Evolutionary conservation across 35 echinoderm and acorn worm genomes (phyloP), one percentile per base, ranked within the genome.

Genomic region (Hemicentrotus pulcherrimus): DNA sequence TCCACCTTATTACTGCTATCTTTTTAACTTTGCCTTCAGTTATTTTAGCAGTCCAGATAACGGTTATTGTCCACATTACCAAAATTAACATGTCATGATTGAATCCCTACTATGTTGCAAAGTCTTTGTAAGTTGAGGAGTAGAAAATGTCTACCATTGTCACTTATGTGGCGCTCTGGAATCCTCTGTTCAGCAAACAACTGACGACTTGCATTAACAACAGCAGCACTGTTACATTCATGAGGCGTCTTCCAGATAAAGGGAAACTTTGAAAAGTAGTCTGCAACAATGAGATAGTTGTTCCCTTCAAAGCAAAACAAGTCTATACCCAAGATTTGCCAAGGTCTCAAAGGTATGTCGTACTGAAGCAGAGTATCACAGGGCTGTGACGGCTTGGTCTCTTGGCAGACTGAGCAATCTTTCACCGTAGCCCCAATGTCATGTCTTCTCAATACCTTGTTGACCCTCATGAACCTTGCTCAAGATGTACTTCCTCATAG

Each of bases 181-280:
- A 97, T 96, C 2, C 86, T 94, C 47, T 94, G 58, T 91, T 96
- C 94, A 89, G 50, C 47, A 86, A 97, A 91, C 22, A 94, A 46
- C 22, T 47, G 22, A 18, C n/a, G 30, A 14, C 88, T 91, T 32
- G 88, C 95, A 9, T 95, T 95, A 31, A 97, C 48, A 86, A 41
- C 31, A 15, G 48, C 35, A 12, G 19, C 93, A n/a, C 13, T 95
- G 12, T 65, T 91, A 9, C 58, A 31, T 28, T 88, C 31, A 16
- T 35, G 31, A 92, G 88, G 24, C 0, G 95, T 41, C 14, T 95
- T 86, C 45, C 70, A 91, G 16, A 96, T 46, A 4, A 96, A 32
- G 13, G 94, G 47, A 85, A 96, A 96, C 61, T 97, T 97, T 0
- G 95, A 96, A 61, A 96, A 97, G 35, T 98, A 98, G 47, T 98